phyloP scores from a whole-genome alignment of 2,797 vertebrate genomes.

The Liasis olivaceus region DNA sequence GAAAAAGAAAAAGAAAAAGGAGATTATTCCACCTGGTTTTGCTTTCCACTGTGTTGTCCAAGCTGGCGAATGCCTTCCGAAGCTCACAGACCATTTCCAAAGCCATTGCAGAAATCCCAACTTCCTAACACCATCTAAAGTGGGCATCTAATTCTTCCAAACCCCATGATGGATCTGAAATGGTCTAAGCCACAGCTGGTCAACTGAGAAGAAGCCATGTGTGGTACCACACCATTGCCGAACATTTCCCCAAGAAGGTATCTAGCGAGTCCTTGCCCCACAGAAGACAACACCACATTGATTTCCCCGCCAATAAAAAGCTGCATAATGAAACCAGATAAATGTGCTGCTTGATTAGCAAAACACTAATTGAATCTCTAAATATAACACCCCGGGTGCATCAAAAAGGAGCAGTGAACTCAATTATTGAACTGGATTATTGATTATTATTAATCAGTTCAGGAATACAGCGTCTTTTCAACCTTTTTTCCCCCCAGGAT shows the following conservation, averaged over 20 bases:
- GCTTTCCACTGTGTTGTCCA: too few species aligned
- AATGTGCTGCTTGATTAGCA: slow-evolving; percentile 49
- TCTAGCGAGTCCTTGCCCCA: neutral
- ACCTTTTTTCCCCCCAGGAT: neutral
- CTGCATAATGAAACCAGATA: slow-evolving; percentile 61
- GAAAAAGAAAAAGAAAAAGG: too few species aligned
- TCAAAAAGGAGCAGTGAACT: slow-evolving; percentile 24
- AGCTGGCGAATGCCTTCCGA: neutral
- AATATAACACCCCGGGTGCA: slow-evolving; percentile 46
- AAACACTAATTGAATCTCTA: slow-evolving; percentile 54
- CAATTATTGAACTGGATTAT: slow-evolving; percentile 46
- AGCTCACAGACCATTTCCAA: neutral
- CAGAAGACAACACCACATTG: slow-evolving; percentile 35
- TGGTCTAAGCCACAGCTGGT: neutral
- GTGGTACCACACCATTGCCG: neutral
- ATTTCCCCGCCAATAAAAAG: slow-evolving; percentile 58
- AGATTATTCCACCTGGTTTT: too few species aligned
- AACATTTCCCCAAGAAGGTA: neutral
- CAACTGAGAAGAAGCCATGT: slow-evolving; percentile 1
- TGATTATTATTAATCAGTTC: slow-evolving; percentile 30
- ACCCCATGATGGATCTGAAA: neutral
- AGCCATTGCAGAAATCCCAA: neutral
- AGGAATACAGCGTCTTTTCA: neutral
- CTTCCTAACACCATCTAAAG: neutral
- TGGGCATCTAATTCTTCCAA: too few species aligned